These are phyloP conservation scores for Salpingus planirostris DNA, from an alignment of 2,888 invertebrate genomes.

Conservation along the genomic window DNA sequence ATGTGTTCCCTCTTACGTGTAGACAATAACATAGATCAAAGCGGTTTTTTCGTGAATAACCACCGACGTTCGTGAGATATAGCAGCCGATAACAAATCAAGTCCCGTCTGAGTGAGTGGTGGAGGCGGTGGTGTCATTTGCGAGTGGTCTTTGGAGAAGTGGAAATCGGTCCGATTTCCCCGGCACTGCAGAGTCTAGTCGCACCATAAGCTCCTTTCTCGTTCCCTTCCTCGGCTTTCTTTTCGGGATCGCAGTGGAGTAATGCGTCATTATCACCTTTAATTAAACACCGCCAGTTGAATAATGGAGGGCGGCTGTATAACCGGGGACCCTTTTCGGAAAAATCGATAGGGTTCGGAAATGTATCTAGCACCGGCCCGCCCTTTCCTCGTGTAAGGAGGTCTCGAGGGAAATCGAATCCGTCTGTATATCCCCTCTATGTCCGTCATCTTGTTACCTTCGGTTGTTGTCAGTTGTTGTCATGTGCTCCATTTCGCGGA, in stretches of 20 bases:
- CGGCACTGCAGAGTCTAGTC: too few species aligned
- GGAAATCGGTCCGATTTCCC: too few species aligned
- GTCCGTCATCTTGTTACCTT: constrained; percentile 20
- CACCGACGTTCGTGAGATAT: too few species aligned
- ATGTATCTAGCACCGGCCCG: constrained; percentile 14
- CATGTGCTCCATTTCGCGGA: constrained; percentile 14
- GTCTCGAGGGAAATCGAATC: constrained; percentile 19
- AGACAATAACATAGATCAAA: too few species aligned
- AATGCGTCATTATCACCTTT: constrained; percentile 18
- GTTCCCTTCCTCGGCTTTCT: constrained; percentile 2
- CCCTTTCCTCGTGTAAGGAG: constrained; percentile 14
- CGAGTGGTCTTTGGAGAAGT: too few species aligned
- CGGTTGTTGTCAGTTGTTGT: constrained; percentile 14
- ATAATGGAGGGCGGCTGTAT: too few species aligned
- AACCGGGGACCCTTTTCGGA: constrained; percentile 17
- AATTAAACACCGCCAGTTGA: constrained; percentile 17
- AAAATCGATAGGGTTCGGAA: constrained; percentile 18
- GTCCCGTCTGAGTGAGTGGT: too few species aligned
- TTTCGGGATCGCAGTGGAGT: too few species aligned
- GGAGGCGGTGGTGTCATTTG: too few species aligned
- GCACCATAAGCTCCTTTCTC: constrained; percentile 5
- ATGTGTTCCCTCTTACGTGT: too few species aligned
- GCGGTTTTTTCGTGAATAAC: too few species aligned
- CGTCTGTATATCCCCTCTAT: constrained; percentile 15
- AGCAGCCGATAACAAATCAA: too few species aligned